Base-by-base conservation (phyloP, 1,140 invertebrate genomes). In the Colletes latitarsis region DNA sequence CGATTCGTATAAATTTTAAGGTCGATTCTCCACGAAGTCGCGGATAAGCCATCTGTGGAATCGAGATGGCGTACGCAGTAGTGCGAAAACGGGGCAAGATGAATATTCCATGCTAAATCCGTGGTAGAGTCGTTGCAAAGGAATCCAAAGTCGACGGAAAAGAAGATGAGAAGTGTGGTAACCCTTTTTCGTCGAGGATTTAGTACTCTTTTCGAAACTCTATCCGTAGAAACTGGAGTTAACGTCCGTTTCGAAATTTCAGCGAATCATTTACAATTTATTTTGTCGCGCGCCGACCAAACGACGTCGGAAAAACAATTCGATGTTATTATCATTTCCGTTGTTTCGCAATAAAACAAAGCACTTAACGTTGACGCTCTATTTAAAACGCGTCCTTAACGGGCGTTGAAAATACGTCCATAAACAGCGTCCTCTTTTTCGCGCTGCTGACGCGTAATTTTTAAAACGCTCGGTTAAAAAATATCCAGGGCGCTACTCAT, bases 81-180 rank as follows among this genome's bases (percentile, higher is more conserved):
- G 83, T 75, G 84, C 78, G 83, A 86, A 78, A 89, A 87, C 77
- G 81, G 83, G 81, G 72, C 80, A 87, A 91, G 91, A 93, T 92
- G 92, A 92, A 93, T 93, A 93, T 93, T 92, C 91, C 82, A 89
- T 83, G 88, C 79, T 90, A 90, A 92, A 90, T 90, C 90, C 90
- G 86, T 55, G 86, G 86, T 84, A 82, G 82, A 90, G 89, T 89
- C 86, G 84, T 81, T 62, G 84, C 77, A 86, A 89, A 88, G 85
- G 89, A 90, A 89, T 90, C 79, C 84, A 55, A 73, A 80, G 82
- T 72, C 69, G 52, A 53, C 66, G 62, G 30, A 57, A 62, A 69
- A 76, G 64, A 66, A 70, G 73, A 74, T 63, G 62, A 53, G n/a
- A 63, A 63, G 67, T 57, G 53, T 69, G 62, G 81, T 83, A 81